Base-by-base conservation (phyloP, 1,140 invertebrate genomes). In the Ericerus pela region DNA sequence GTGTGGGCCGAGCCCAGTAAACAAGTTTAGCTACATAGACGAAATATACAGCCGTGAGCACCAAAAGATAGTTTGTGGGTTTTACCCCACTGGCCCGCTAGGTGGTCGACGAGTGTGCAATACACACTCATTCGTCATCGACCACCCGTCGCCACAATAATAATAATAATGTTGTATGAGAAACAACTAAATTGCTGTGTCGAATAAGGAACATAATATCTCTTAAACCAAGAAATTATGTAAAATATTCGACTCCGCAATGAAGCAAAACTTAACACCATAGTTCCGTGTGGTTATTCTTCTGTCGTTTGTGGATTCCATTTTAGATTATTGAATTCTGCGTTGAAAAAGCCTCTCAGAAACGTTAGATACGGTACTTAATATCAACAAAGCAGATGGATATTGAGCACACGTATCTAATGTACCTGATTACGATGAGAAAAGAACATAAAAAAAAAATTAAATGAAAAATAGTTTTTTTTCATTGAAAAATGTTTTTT, bases 181-280 rank as follows among this genome's bases (percentile, higher is more conserved):
- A n/a, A n/a, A n/a, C n/a, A n/a, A 47, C 41, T 24, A 47, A 47
- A 47, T 47, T 47, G 41, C 26, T 47, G 41, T 47, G 41, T 47
- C 41, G 41, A 47, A 47, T 47, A 47, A 47, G 41, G 41, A 47
- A 47, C 41, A 47, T 47, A 47, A 47, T 47, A 47, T 47, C 41
- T 47, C 41, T 47, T 2, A 14, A 24, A 47, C n/a, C 10, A 47
- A 47, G 41, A 47, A 47, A 47, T 47, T 47, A 47, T 47, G 41
- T 47, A 47, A 14, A 47, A 47, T 47, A 47, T 47, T 47, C 41
- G 41, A 47, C 41, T 47, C 41, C 41, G 26, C 41, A 47, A 47
- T 47, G 41, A 24, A 10, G 41, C 41, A 18, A 22, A 20, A n/a
- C n/a, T n/a, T n/a, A n/a, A n/a, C n/a, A n/a, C n/a, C n/a, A 4